Conservation (phyloP, 1,140 invertebrate genomes). For the Drosophila repletoides region DNA sequence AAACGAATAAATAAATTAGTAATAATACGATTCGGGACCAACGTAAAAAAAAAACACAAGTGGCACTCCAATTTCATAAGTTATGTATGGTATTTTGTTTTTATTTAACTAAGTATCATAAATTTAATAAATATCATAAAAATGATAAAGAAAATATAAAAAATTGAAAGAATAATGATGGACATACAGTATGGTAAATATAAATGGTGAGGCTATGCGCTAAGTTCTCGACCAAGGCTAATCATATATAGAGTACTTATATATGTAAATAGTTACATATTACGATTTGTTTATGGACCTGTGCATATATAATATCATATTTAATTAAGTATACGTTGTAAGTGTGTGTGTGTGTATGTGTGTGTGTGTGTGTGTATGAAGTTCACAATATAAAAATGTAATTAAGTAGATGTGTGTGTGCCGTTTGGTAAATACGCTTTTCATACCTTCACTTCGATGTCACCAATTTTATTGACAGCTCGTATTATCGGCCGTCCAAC, state of each 20-base stretch:
- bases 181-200: constrained; percentile 26
- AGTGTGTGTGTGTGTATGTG: constrained; percentile 9
- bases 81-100: constrained; percentile 19
- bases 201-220: constrained; percentile 34
- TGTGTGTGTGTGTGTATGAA: background rate
- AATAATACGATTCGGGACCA: background rate
- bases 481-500: constrained; percentile 99
- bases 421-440: constrained; percentile 68
- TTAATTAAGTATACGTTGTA: constrained; percentile 1
- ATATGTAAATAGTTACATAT: constrained; percentile 31
- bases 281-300: constrained; percentile 35
- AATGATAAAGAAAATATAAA: constrained; percentile 5
- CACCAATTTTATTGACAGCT: constrained; percentile 98
- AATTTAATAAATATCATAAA: background rate
- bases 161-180: constrained; percentile 3
- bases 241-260: constrained; percentile 52
- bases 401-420: constrained; percentile 11
- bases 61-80: constrained; percentile 9
- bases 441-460: constrained; percentile 98
- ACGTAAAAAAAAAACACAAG: constrained; percentile 4
- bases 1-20: background rate
- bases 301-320: constrained; percentile 16
- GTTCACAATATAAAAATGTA: no score
- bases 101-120: constrained; percentile 3
- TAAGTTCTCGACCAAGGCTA: constrained; percentile 41